These are phyloP conservation scores for Amyelois transitella DNA, from an alignment of 1,140 invertebrate species.

Conservation along the genomic window DNA sequence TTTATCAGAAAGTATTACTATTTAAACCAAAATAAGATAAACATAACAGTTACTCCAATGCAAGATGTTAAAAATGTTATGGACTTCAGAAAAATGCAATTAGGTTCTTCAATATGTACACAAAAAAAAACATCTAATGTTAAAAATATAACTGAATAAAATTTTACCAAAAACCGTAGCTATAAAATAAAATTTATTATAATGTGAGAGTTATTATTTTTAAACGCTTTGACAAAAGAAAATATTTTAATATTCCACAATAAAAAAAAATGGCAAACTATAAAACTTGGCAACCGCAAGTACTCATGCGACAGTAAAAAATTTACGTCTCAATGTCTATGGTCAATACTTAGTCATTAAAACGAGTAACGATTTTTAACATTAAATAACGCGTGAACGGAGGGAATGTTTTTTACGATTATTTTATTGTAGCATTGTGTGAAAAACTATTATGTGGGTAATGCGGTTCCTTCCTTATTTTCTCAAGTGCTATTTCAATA, in stretches of 20 bases:
- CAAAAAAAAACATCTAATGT: too few species aligned
- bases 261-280: neutral
- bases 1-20: too few species aligned
- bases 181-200: neutral
- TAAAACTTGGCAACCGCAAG: neutral
- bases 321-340: neutral
- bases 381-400: neutral
- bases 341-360: neutral
- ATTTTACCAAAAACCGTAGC: neutral
- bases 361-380: neutral
- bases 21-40: too few species aligned
- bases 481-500: neutral
- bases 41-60: too few species aligned
- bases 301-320: neutral
- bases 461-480: neutral
- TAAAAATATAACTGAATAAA: too few species aligned
- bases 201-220: too few species aligned
- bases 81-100: too few species aligned
- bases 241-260: neutral
- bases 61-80: conserved; percentile 11
- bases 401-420: neutral
- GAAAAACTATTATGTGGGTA: neutral
- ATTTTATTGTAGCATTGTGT: neutral
- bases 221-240: too few species aligned
- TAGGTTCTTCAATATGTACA: too few species aligned